Conservation (phyloP, 2,113 vertebrate species). For the Sphaerodactylus townsendi region DNA sequence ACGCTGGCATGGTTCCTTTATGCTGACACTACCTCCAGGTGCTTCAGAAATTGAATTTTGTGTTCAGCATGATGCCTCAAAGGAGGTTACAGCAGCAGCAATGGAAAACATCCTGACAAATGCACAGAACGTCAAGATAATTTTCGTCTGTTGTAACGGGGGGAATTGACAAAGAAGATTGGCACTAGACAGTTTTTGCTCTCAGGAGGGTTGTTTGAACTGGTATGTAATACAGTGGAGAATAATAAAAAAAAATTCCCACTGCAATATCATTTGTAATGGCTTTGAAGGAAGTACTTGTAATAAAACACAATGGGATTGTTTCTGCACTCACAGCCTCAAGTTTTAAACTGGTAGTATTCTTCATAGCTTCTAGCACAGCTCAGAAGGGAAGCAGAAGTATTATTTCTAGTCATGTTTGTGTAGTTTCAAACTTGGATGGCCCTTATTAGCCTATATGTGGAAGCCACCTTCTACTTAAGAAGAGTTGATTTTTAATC, state of each 20-base stretch:
- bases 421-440: conserved; percentile 53
- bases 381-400: neutral
- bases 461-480: too few species aligned
- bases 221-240: conserved; percentile 53
- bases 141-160: conserved; percentile 52
- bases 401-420: conserved; percentile 18
- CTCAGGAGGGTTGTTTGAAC: conserved; percentile 53
- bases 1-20: conserved; percentile 45
- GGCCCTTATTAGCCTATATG: conserved; percentile 21
- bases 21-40: conserved; percentile 45
- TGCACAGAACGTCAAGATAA: conserved; percentile 51
- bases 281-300: conserved; percentile 57
- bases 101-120: conserved; percentile 59
- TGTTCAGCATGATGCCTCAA: conserved; percentile 54
- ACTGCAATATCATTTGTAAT: conserved; percentile 56
- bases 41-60: conserved; percentile 60
- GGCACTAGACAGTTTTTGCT: conserved; percentile 44
- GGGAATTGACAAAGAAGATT: conserved; percentile 51
- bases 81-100: conserved; percentile 53
- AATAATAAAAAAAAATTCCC: conserved; percentile 52
- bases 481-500: too few species aligned
- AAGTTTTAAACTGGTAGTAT: neutral
- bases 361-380: conserved; percentile 5
- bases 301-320: conserved; percentile 50
- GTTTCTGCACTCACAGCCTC: conserved; percentile 13